These are phyloP conservation scores for Drosophila aldrichi DNA, from an alignment of 2,888 invertebrate genomes.

Conservation along the genomic window DNA sequence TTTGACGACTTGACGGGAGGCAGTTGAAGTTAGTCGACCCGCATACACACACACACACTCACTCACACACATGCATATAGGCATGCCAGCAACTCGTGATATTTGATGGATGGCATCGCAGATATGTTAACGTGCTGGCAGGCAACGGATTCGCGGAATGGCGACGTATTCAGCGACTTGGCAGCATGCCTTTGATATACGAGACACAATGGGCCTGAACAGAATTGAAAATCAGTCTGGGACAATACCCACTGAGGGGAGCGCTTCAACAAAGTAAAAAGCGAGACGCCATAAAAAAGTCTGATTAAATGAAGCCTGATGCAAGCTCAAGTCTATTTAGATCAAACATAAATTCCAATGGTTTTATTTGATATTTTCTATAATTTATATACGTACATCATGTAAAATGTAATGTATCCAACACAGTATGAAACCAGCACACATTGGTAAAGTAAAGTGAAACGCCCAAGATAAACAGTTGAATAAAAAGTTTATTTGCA, in stretches of 20 bases:
- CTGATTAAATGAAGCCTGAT: constrained; percentile 1
- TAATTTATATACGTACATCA: too few species aligned
- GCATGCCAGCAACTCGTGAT: constrained; percentile 47
- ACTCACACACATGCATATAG: constrained; percentile 11
- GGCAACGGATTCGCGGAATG: constrained; percentile 60
- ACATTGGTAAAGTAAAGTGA: too few species aligned
- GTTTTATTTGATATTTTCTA: too few species aligned
- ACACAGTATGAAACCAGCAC: too few species aligned
- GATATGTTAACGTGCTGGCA: constrained; percentile 72
- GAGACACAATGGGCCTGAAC: constrained; percentile 31
- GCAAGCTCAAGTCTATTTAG: too few species aligned
- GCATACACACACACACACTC: neutral
- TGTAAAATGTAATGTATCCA: too few species aligned
- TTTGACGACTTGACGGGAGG: constrained; percentile 57
- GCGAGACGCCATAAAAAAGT: neutral
- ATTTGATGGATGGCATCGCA: constrained; percentile 78
- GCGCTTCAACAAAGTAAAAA: neutral
- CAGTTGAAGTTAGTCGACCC: constrained; percentile 38
- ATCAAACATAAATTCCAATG: too few species aligned
- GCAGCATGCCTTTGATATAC: constrained; percentile 61
- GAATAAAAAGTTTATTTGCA: too few species aligned
- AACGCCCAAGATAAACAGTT: too few species aligned
- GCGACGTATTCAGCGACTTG: constrained; percentile 39
- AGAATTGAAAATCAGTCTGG: constrained; percentile 40
- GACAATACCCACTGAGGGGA: constrained; percentile 5